These are phyloP conservation scores for Liolophura sinensis DNA, from an alignment of 1,140 invertebrate genomes.

Conservation along the genomic window DNA sequence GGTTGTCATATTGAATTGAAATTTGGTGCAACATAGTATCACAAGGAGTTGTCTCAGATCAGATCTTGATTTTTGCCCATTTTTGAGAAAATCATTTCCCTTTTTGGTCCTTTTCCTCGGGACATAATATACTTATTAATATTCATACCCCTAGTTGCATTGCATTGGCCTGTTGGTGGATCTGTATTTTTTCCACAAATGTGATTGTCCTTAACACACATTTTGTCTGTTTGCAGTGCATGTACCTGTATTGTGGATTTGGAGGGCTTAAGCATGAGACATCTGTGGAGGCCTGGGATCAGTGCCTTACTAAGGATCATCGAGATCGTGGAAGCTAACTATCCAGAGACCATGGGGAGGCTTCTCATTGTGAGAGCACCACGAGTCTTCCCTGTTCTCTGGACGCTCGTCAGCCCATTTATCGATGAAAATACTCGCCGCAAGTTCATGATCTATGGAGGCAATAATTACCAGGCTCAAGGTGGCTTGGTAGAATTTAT, in stretches of 20 bases:
- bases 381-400: constrained; percentile 93
- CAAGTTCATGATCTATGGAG: constrained; percentile 93
- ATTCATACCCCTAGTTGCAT: background rate
- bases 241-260: constrained; percentile 92
- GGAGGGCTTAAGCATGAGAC: constrained; percentile 93
- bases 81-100: too few species aligned
- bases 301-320: constrained; percentile 89
- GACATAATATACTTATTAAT: background rate
- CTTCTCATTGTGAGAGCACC: constrained; percentile 53
- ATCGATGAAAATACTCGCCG: constrained; percentile 94
- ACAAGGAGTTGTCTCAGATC: too few species aligned
- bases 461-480: constrained; percentile 77
- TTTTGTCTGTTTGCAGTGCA: constrained; percentile 61
- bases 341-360: constrained; percentile 90
- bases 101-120: too few species aligned
- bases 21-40: too few species aligned
- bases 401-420: constrained; percentile 95
- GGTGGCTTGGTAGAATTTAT: constrained; percentile 87
- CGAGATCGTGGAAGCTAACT: constrained; percentile 93
- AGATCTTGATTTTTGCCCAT: too few species aligned
- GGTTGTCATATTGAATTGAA: too few species aligned
- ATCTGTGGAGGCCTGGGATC: constrained; percentile 92
- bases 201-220: background rate
- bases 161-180: background rate
- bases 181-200: background rate